phyloP scores from a whole-genome alignment of 2,888 invertebrate species.

The Spilarctia lutea region DNA sequence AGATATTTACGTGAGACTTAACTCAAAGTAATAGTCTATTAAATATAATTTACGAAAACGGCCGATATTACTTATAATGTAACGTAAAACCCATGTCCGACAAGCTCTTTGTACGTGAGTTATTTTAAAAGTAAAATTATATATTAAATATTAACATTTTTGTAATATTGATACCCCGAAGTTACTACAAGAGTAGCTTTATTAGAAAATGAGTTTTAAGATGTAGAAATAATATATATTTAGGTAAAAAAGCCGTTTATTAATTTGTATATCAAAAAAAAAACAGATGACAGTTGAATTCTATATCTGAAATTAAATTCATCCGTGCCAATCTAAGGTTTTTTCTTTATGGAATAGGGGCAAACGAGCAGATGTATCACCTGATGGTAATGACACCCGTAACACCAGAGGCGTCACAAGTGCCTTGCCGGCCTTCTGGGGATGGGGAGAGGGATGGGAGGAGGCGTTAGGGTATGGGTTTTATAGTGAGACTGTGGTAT shows the following conservation, averaged over 20 bases:
- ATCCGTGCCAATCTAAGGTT: no score
- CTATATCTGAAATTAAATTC: no score
- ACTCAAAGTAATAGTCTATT: constrained; percentile 67
- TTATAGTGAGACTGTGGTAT: no score
- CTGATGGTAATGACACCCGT: no score
- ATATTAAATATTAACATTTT: background rate
- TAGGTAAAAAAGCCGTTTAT: background rate
- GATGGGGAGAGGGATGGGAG: no score
- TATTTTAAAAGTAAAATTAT: constrained; percentile 15
- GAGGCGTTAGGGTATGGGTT: no score
- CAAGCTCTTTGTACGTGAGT: constrained; percentile 29
- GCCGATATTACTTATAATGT: constrained; percentile 52
- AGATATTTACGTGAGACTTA: constrained; percentile 47
- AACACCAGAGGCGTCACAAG: no score
- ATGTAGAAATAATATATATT: background rate
- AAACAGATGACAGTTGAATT: background rate
- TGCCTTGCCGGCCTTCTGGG: no score
- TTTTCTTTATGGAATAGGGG: no score
- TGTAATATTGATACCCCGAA: background rate
- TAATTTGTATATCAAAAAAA: background rate
- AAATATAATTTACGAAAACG: constrained; percentile 69
- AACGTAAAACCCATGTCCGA: constrained; percentile 37
- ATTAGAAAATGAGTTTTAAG: background rate
- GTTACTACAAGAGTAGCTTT: constrained; percentile 4
- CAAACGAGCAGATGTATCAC: no score